Conservation (phyloP, 2,797 vertebrate genomes). For the Pygocentrus nattereri region DNA sequence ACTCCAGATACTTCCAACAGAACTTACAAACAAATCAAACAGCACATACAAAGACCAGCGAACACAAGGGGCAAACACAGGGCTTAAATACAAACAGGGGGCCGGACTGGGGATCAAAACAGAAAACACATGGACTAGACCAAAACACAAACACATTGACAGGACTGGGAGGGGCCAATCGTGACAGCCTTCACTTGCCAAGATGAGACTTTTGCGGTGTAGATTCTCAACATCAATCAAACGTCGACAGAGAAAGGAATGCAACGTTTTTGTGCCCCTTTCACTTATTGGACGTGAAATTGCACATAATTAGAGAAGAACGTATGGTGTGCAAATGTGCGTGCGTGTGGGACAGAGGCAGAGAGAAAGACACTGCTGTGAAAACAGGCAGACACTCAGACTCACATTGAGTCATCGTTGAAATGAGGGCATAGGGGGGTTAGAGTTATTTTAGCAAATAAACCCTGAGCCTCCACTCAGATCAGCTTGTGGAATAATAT, state of each 20-base stretch:
- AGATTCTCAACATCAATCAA: neutral
- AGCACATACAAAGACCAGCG: no score
- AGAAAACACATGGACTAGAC: no score
- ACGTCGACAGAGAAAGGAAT: neutral
- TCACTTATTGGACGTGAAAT: neutral
- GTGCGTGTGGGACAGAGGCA: neutral
- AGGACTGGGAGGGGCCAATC: no score
- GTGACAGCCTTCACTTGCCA: neutral
- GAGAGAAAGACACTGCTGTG: slow-evolving; percentile 7
- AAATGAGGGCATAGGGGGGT: slow-evolving; percentile 17
- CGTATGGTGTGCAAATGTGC: neutral
- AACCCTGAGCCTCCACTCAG: slow-evolving; percentile 37
- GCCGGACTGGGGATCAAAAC: no score
- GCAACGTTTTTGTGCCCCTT: neutral
- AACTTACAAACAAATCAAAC: no score
- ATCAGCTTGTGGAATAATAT: slow-evolving; percentile 25
- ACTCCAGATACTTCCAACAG: no score
- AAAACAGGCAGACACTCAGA: slow-evolving; percentile 29
- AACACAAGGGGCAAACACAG: no score
- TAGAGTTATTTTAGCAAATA: slow-evolving; percentile 55
- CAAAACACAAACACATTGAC: no score
- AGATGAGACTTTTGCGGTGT: no score
- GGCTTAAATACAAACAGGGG: no score
- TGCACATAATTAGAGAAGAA: neutral
- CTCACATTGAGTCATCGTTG: slow-evolving; percentile 49